A percentile compares a stretch with the other conserved stretches of the same genome.
These are phyloP conservation scores for Myzus persicae DNA, from an alignment of 1,140 invertebrate species.

Conservation along the genomic window DNA sequence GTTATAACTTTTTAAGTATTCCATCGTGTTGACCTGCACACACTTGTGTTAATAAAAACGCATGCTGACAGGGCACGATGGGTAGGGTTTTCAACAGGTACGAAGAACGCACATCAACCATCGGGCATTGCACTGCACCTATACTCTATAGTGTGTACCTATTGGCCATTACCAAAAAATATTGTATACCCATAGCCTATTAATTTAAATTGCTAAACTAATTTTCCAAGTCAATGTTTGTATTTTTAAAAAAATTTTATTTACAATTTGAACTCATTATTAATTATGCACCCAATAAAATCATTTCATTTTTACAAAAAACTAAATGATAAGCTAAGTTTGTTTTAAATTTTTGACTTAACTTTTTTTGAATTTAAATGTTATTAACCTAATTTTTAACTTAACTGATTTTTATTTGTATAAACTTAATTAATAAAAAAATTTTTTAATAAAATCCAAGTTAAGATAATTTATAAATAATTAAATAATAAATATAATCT, in stretches of 20 bases:
- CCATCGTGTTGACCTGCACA: not conserved
- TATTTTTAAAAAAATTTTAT: not conserved
- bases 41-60: not conserved
- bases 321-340: no score
- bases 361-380: no score
- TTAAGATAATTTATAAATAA: no score
- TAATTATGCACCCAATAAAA: not conserved
- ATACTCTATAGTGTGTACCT: not conserved
- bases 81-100: slow-evolving; percentile 13
- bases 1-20: not conserved
- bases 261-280: not conserved
- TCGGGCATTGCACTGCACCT: not conserved
- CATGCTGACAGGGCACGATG: not conserved
- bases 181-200: not conserved
- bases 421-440: no score
- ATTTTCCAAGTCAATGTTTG: not conserved
- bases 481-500: no score
- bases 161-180: no score
- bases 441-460: no score
- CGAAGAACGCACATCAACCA: not conserved
- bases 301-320: not conserved
- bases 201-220: no score
- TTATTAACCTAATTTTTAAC: no score
- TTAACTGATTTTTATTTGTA: no score
- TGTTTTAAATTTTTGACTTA: no score